A percentile compares a stretch with the other conserved stretches of the same genome.
Evolutionary conservation across 2,888 invertebrate species (phyloP).

Genomic region (Labia minor): DNA sequence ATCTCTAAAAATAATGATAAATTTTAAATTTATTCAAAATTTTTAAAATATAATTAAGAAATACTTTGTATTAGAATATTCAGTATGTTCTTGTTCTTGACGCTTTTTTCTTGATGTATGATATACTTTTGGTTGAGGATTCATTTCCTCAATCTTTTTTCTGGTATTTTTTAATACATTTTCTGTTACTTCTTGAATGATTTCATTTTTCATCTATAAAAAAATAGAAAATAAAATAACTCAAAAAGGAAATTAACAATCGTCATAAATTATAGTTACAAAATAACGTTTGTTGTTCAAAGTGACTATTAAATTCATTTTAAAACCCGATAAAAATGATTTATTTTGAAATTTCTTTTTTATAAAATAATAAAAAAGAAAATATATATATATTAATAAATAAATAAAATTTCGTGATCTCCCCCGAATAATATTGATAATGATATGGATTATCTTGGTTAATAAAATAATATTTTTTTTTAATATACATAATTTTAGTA

Average conservation of each 20-base stretch:
- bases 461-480: too few relatives aligned
- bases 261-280: too few relatives aligned
- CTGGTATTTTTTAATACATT: constrained; percentile 26
- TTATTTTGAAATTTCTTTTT: too few relatives aligned
- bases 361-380: too few relatives aligned
- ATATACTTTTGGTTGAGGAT: neutral
- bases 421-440: too few relatives aligned
- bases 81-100: constrained; percentile 20
- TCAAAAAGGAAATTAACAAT: constrained; percentile 9
- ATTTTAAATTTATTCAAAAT: neutral
- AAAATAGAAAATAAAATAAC: constrained; percentile 2
- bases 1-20: constrained; percentile 22
- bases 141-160: constrained; percentile 19
- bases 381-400: too few relatives aligned
- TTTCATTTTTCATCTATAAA: constrained; percentile 30
- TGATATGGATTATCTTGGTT: too few relatives aligned
- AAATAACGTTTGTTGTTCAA: too few relatives aligned
- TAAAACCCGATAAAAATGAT: too few relatives aligned
- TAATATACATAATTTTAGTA: too few relatives aligned
- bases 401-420: too few relatives aligned
- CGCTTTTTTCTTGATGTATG: neutral
- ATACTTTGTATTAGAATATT: constrained; percentile 21
- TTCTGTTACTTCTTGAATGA: constrained; percentile 28
- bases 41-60: neutral
- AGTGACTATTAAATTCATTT: too few relatives aligned